Percentiles rank a stretch among this genome's conserved stretches.
These are phyloP conservation scores for Clanis bilineata DNA, from an alignment of 2,888 invertebrate species.

Conservation along the genomic window DNA sequence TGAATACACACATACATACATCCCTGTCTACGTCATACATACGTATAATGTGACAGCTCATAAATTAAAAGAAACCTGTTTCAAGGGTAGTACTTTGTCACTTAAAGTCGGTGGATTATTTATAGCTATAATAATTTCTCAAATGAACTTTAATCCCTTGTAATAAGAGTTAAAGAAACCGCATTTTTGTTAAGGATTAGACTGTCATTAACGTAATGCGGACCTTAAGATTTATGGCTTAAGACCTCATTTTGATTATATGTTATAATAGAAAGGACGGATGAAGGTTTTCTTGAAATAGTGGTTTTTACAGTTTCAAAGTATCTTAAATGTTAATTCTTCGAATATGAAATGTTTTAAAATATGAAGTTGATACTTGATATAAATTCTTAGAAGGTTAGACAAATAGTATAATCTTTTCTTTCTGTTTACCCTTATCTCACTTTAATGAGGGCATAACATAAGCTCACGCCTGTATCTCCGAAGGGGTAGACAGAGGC, in stretches of 20 bases:
- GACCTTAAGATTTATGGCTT: conserved; percentile 19
- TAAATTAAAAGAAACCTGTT: conserved; percentile 78
- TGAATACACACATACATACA: conserved; percentile 33
- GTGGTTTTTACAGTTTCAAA: conserved; percentile 14
- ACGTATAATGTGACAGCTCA: conserved; percentile 50
- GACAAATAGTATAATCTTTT: not conserved
- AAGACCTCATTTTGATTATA: conserved; percentile 20
- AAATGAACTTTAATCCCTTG: conserved; percentile 19
- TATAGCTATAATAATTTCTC: conserved; percentile 22
- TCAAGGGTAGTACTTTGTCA: conserved; percentile 64
- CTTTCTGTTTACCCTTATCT: no score
- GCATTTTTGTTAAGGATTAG: not conserved
- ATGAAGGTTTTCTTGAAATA: conserved; percentile 18
- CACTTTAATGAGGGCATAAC: no score
- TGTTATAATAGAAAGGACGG: conserved; percentile 1
- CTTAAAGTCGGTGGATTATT: conserved; percentile 40
- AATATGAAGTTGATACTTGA: not conserved
- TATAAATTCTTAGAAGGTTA: not conserved
- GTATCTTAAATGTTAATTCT: not conserved
- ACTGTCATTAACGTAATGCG: conserved; percentile 11
- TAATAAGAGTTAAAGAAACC: not conserved
- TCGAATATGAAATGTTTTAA: not conserved
- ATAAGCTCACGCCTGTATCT: no score
- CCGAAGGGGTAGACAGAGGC: no score
- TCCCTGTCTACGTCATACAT: conserved; percentile 17